phyloP scores from a whole-genome alignment of 2,888 invertebrate genomes.

The Hirtodrosophila alboralis region DNA sequence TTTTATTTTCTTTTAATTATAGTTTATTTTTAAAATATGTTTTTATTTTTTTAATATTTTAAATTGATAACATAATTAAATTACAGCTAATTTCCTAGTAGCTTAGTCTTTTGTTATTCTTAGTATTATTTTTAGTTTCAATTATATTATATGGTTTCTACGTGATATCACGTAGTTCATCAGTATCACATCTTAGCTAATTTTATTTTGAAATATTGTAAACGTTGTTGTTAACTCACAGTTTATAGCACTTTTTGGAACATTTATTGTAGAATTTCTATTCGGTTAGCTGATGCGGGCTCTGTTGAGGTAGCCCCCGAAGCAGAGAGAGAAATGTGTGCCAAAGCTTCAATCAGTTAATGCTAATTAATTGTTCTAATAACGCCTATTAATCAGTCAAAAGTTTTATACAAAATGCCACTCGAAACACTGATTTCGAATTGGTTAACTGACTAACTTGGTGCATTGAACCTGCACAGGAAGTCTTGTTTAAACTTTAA shows the following conservation, averaged over 20 bases:
- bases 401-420: background rate
- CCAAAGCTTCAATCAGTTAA: conserved; percentile 59
- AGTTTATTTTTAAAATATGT: no score
- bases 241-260: conserved; percentile 44
- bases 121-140: no score
- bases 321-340: conserved; percentile 47
- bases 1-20: no score
- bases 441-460: conserved; percentile 9
- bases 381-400: conserved; percentile 59
- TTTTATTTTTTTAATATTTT: no score
- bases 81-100: no score
- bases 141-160: background rate
- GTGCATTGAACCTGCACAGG: conserved; percentile 54
- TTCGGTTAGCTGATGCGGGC: conserved; percentile 53
- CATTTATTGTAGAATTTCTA: conserved; percentile 31
- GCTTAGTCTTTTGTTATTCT: no score
- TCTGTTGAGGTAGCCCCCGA: conserved; percentile 55
- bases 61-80: no score
- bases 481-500: conserved; percentile 49
- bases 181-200: background rate
- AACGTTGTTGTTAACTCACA: conserved; percentile 39
- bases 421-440: conserved; percentile 5
- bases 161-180: background rate
- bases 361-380: conserved; percentile 72
- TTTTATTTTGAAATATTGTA: conserved; percentile 12